These are phyloP conservation scores for Gallinago media DNA, from an alignment of 2,113 vertebrate genomes.

Conservation along the genomic window DNA sequence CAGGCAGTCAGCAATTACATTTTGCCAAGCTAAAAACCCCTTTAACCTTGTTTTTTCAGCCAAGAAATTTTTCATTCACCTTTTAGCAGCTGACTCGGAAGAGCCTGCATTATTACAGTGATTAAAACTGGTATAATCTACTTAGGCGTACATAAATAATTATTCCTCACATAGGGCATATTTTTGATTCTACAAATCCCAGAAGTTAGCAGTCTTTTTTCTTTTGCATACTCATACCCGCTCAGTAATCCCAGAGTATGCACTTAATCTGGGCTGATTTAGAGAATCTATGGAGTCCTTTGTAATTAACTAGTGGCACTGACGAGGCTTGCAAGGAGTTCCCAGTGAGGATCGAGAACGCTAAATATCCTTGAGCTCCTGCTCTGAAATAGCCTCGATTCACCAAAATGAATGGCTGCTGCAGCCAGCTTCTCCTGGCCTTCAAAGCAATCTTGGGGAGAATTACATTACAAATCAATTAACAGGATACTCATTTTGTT, in stretches of 20 bases:
- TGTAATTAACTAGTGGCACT: neutral
- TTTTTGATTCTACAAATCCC: neutral
- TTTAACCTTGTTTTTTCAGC: neutral
- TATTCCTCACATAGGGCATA: neutral
- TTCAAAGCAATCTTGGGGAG: neutral
- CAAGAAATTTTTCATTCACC: neutral
- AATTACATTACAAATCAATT: conserved; percentile 21
- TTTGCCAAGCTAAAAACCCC: conserved; percentile 29
- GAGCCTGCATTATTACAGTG: neutral
- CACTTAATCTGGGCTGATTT: neutral
- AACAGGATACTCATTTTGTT: neutral
- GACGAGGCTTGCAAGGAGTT: neutral
- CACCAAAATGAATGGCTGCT: neutral
- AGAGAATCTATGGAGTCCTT: neutral
- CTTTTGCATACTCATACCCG: neutral
- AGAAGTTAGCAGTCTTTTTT: neutral
- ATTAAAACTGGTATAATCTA: neutral
- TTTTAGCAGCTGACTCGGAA: neutral
- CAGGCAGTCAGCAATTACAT: conserved; percentile 21
- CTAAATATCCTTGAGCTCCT: neutral
- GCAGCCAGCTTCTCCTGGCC: neutral
- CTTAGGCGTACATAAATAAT: neutral
- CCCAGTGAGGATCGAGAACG: neutral
- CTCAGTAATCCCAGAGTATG: neutral
- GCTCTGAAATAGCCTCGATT: neutral